phyloP scores from a whole-genome alignment of 2,797 vertebrate genomes.

The Chiloscyllium punctatum region DNA sequence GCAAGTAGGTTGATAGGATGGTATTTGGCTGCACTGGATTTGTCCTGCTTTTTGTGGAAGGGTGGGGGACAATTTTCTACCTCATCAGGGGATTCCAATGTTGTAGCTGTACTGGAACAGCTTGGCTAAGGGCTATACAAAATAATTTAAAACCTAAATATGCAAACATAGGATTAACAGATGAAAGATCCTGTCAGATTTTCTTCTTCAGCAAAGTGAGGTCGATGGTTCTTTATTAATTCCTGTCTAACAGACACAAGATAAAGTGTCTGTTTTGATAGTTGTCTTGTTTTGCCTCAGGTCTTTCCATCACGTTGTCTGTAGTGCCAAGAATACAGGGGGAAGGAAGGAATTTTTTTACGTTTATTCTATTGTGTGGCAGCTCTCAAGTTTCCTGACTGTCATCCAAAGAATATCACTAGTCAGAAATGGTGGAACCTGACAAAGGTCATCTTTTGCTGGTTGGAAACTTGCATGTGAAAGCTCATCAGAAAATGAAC shows the following conservation, averaged over 20 bases:
- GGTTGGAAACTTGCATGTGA: neutral
- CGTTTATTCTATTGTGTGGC: neutral
- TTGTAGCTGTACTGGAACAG: no score
- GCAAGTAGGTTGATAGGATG: no score
- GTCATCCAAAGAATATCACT: neutral
- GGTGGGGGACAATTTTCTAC: no score
- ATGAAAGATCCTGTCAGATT: neutral
- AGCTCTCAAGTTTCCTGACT: neutral
- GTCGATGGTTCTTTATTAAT: neutral
- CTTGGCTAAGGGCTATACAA: neutral
- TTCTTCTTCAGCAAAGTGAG: neutral
- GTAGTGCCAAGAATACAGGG: neutral
- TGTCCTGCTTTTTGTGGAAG: no score
- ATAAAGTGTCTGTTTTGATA: neutral
- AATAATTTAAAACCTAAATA: neutral
- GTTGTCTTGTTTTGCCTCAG: neutral
- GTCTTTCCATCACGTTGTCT: neutral
- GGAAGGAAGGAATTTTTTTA: neutral
- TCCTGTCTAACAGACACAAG: neutral
- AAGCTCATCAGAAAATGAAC: neutral
- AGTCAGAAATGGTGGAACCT: neutral
- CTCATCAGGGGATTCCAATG: no score
- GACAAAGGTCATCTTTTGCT: neutral
- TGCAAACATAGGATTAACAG: no score
- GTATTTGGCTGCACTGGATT: no score